phyloP scores from a whole-genome alignment of 2,888 invertebrate species.

The Stenchaetothrips biformis region DNA sequence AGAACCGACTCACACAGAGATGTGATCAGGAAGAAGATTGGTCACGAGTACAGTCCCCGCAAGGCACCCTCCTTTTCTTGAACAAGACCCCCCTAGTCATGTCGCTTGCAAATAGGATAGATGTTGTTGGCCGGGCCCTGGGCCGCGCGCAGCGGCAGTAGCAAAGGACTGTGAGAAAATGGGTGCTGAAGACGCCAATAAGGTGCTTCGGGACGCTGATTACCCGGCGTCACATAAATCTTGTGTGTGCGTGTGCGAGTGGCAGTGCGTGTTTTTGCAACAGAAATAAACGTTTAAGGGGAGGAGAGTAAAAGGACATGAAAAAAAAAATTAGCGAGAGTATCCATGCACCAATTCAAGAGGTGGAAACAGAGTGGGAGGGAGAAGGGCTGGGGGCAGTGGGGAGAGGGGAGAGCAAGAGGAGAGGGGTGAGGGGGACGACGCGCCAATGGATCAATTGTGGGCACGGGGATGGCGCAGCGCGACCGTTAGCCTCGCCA shows the following conservation, averaged over 20 bases:
- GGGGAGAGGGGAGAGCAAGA: not conserved
- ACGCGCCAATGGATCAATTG: not conserved
- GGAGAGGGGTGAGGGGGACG: not conserved
- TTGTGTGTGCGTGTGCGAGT: too few species aligned
- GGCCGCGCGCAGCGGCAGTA: not conserved
- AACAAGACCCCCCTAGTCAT: not conserved
- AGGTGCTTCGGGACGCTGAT: too few species aligned
- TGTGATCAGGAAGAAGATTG: not conserved
- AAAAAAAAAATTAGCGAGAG: too few species aligned
- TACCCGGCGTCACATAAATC: too few species aligned
- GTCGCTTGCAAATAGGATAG: slow-evolving; percentile 1
- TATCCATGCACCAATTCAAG: too few species aligned
- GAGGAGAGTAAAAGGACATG: too few species aligned
- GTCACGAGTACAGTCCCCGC: not conserved
- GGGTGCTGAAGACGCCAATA: too few species aligned
- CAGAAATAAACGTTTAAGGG: too few species aligned
- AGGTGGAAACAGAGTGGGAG: not conserved
- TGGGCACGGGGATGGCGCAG: not conserved
- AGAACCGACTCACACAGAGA: not conserved
- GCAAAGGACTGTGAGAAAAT: too few species aligned
- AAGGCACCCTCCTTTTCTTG: slow-evolving; percentile 4
- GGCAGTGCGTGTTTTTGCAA: too few species aligned
- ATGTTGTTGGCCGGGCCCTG: not conserved
- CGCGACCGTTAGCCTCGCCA: not conserved
- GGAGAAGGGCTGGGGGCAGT: not conserved